Base-by-base conservation (phyloP, 2,888 invertebrate genomes). In the Athalia cordata region DNA sequence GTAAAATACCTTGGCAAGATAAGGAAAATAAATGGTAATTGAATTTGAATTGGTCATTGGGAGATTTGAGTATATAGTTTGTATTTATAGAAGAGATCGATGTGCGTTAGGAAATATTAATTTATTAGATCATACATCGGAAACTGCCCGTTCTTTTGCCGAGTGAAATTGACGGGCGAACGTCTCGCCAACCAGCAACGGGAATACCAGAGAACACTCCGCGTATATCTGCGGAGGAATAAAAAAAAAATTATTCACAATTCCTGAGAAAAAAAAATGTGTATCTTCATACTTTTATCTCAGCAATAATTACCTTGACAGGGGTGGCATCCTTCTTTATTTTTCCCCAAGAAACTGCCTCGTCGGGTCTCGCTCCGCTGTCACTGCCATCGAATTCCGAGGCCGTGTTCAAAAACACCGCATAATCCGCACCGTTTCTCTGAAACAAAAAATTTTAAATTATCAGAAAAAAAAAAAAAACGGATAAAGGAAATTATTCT, bases 271-370 rank as follows among this genome's bases (percentile, higher is more conserved):
- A 9, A 55, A 9, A 4, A 65, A 49, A 11, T 5, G 55, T 55
- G 52, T 8, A 6, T 29, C 11, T 52, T 68, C 8, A 6, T 13
- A 13, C 47, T 49, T 5, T 7, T 8, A 6, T 13, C 43, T 13
- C 43, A 43, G 13, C 45, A 7, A 6, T 8, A 15, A 62, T 15
- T 84, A 95, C 93, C 91, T 99, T 99, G 0, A 99, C 97, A 0
- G 99, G 97, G 47, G 92, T 93, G 0, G 98, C 97, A 81, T 95
- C 95, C 81, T 94, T 94, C 86, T 94, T 95, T 79, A 99, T 98
- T 92, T 99, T 99, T 0, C 99, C 99, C 99, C 99, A 99, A 3
- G 99, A 99, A 0, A 99, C 94, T 0, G 99, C 99, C 91, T 99
- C 99, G 91, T 99, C 99, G 0, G 99, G 99, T 78, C 96, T 92